phyloP scores from a whole-genome alignment of 1,140 invertebrate genomes.

The Phenacoccus solenopsis region DNA sequence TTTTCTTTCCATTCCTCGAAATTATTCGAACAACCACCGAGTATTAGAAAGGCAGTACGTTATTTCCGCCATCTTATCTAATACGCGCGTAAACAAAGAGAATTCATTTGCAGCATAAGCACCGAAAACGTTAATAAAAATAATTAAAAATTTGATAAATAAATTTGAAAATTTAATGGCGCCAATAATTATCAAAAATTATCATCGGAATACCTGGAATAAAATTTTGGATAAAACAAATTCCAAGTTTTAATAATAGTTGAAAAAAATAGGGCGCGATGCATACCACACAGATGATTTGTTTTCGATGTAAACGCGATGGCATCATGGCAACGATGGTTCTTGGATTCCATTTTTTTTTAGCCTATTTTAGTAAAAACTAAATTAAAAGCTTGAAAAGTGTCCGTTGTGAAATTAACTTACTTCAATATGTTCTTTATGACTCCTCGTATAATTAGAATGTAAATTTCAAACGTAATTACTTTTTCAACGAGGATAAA shows the following conservation, averaged over 20 bases:
- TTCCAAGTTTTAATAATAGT: not conserved
- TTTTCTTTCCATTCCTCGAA: not conserved
- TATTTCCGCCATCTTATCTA: not conserved
- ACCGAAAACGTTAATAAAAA: not conserved
- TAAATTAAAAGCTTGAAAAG: not conserved
- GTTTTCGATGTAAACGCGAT: not conserved
- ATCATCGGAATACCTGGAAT: not conserved
- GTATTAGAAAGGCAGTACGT: not conserved
- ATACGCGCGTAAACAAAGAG: not conserved
- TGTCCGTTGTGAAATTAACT: not conserved
- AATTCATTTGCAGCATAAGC: not conserved
- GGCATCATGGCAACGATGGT: not conserved
- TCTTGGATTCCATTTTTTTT: not conserved
- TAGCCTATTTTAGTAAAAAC: not conserved
- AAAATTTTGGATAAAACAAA: not conserved
- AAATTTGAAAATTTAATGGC: not conserved
- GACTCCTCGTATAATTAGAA: not conserved
- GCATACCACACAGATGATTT: not conserved
- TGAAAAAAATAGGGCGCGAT: not conserved
- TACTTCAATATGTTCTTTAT: not conserved
- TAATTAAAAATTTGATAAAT: not conserved
- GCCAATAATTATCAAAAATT: not conserved
- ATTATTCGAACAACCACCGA: not conserved
- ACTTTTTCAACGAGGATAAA: not conserved
- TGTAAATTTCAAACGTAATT: not conserved